These are phyloP conservation scores for Cuniculus paca DNA, from an alignment of 2,797 vertebrate species.

Conservation along the genomic window DNA sequence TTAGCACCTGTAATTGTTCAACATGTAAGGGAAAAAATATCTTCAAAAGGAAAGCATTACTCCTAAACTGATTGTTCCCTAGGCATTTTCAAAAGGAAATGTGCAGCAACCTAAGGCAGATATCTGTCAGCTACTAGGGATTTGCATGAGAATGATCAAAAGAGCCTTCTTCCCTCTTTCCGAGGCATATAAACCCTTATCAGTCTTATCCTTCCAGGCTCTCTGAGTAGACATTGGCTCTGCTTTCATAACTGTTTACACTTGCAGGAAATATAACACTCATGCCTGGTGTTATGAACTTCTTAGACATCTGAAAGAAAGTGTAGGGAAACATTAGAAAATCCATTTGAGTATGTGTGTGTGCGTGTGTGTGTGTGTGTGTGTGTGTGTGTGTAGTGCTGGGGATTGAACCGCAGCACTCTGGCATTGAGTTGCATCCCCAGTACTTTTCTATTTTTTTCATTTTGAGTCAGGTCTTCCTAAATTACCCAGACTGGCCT, in stretches of 20 bases:
- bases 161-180: slow-evolving; percentile 68
- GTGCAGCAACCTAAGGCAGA: slow-evolving; percentile 76
- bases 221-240: slow-evolving; percentile 63
- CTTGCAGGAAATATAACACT: slow-evolving; percentile 74
- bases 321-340: slow-evolving; percentile 73
- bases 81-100: slow-evolving; percentile 82
- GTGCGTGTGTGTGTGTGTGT: neutral
- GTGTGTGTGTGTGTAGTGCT: neutral
- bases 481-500: neutral
- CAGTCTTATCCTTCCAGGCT: slow-evolving; percentile 79
- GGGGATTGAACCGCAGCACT: neutral
- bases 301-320: slow-evolving; percentile 76
- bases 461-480: neutral
- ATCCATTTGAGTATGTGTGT: neutral
- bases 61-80: slow-evolving; percentile 76
- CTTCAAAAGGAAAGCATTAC: slow-evolving; percentile 74
- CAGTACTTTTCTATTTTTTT: neutral
- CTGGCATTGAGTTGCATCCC: neutral
- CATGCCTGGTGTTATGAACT: slow-evolving; percentile 72
- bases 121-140: slow-evolving; percentile 77
- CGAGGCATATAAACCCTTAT: slow-evolving; percentile 78
- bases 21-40: neutral
- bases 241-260: slow-evolving; percentile 73
- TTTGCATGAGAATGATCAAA: slow-evolving; percentile 85
- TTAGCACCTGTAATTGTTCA: slow-evolving; percentile 63